Evolutionary conservation across 2,888 invertebrate genomes (phyloP).

Genomic region (Idaea straminata): DNA sequence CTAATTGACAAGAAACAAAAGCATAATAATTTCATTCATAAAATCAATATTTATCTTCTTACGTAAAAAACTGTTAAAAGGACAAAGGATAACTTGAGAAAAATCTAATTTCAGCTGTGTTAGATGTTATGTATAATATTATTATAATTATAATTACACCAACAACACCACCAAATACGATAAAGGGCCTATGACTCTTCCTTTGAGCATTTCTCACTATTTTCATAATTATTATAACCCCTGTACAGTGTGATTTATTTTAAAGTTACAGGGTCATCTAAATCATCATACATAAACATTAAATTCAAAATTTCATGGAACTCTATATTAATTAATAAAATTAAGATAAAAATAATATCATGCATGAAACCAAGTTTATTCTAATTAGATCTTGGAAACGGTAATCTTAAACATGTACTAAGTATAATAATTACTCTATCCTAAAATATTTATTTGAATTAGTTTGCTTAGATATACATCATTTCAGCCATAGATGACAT

Average conservation of each 20-base stretch:
- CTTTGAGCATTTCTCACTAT: background rate
- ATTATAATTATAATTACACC: too few species aligned
- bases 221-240: background rate
- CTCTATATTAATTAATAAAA: background rate
- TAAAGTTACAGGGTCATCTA: background rate
- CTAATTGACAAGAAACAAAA: background rate
- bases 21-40: background rate
- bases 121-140: too few species aligned
- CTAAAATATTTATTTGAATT: background rate
- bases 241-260: background rate
- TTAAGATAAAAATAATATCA: background rate
- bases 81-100: too few species aligned
- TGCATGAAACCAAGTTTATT: background rate
- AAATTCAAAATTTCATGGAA: background rate
- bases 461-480: constrained; percentile 92
- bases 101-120: too few species aligned
- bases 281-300: background rate
- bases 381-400: background rate
- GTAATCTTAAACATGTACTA: background rate
- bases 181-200: background rate
- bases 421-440: background rate
- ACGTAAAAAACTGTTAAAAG: too few species aligned
- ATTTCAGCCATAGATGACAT: constrained; percentile 99
- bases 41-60: too few species aligned
- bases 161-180: too few species aligned